Evolutionary conservation across 2,888 invertebrate genomes (phyloP).

Genomic region (Cheilosia variabilis): DNA sequence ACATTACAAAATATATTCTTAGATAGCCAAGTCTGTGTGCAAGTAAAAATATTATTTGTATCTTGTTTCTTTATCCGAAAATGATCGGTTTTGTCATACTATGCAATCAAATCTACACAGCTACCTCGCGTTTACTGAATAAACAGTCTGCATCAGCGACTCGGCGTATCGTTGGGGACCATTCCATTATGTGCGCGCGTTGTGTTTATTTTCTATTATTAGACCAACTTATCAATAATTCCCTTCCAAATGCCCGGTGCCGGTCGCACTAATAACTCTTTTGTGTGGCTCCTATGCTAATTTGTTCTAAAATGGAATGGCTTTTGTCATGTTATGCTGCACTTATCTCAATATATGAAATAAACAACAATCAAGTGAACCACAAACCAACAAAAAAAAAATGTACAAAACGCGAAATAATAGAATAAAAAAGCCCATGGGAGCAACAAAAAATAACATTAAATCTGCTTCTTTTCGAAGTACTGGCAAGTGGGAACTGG

Average conservation of each 20-base stretch:
- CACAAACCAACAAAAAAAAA: background rate
- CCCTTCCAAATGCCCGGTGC: slow-evolving; percentile 20
- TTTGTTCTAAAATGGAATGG: slow-evolving; percentile 14
- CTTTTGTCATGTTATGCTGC: slow-evolving; percentile 38
- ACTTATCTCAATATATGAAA: slow-evolving; percentile 31
- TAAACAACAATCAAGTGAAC: slow-evolving; percentile 12
- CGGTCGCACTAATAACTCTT: slow-evolving; percentile 40
- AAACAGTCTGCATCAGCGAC: background rate
- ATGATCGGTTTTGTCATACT: too few relatives aligned
- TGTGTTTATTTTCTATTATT: slow-evolving; percentile 53
- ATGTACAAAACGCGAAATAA: slow-evolving; percentile 9
- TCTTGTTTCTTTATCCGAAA: too few relatives aligned
- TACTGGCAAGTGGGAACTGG: slow-evolving; percentile 20
- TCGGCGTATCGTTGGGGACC: background rate
- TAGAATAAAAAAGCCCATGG: slow-evolving; percentile 26
- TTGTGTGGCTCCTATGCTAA: slow-evolving; percentile 25
- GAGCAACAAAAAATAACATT: slow-evolving; percentile 34
- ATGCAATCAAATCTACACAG: background rate
- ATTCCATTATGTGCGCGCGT: background rate
- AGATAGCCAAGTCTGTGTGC: too few relatives aligned
- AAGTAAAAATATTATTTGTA: too few relatives aligned
- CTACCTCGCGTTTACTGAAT: background rate
- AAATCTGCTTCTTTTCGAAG: slow-evolving; percentile 45
- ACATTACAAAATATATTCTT: too few relatives aligned
- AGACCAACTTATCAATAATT: slow-evolving; percentile 55